Evolutionary conservation across 2,888 invertebrate genomes (phyloP).

Genomic region (Coenonympha glycerion): DNA sequence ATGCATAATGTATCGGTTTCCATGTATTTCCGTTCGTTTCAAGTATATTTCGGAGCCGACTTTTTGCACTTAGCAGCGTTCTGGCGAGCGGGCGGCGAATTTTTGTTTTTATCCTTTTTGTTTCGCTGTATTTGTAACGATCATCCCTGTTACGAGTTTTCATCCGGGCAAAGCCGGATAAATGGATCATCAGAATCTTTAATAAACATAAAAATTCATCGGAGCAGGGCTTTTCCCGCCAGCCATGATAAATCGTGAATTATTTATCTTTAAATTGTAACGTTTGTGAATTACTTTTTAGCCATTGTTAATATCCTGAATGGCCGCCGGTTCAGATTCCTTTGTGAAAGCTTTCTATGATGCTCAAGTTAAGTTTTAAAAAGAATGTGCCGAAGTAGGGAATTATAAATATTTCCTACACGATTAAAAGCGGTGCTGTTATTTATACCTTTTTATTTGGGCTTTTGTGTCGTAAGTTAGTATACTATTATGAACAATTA

Average conservation of each 20-base stretch:
- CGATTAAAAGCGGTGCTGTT: too few relatives aligned
- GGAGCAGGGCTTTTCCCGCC: conserved; percentile 19
- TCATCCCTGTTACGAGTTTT: conserved; percentile 32
- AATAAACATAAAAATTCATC: conserved; percentile 36
- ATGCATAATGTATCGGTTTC: too few relatives aligned
- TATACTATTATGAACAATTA: too few relatives aligned
- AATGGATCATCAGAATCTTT: conserved; percentile 32
- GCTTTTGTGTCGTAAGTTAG: too few relatives aligned
- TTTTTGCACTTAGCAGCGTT: too few relatives aligned
- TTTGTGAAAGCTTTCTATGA: neutral
- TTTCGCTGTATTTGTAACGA: conserved; percentile 32
- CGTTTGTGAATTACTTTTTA: conserved; percentile 2
- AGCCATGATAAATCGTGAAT: conserved; percentile 18
- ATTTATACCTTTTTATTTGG: too few relatives aligned
- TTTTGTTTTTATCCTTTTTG: conserved; percentile 30
- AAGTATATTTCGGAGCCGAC: too few relatives aligned
- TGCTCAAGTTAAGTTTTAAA: neutral
- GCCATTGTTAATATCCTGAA: neutral
- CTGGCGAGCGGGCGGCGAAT: too few relatives aligned
- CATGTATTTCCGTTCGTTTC: too few relatives aligned
- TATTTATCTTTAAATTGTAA: conserved; percentile 19
- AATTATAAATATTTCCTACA: neutral
- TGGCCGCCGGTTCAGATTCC: neutral
- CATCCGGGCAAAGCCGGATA: conserved; percentile 31
- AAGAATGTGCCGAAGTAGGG: neutral